Evolutionary conservation across 92 coral and sea anemone species (phyloP).

Genomic region (Actinernus sp.): DNA sequence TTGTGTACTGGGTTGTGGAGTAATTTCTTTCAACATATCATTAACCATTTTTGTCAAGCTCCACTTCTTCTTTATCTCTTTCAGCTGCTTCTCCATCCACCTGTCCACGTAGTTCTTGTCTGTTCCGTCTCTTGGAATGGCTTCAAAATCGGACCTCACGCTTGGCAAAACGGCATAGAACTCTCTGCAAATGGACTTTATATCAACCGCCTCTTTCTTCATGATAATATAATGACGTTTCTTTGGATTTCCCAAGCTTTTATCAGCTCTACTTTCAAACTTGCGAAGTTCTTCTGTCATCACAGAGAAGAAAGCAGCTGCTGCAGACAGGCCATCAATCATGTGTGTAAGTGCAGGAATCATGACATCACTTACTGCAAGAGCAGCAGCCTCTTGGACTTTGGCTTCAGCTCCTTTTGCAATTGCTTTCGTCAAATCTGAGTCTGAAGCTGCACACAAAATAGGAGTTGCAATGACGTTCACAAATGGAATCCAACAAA

Average conservation of each 20-base stretch:
- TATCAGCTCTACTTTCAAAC: slow-evolving; percentile 40
- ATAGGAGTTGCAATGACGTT: slow-evolving; percentile 50
- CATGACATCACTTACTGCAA: slow-evolving; percentile 26
- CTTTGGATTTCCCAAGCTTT: slow-evolving; percentile 10
- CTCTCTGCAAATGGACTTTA: slow-evolving; percentile 40
- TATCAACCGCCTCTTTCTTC: slow-evolving; percentile 43
- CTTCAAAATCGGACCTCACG: slow-evolving; percentile 55
- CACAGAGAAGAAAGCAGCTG: slow-evolving; percentile 67
- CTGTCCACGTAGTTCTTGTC: slow-evolving; percentile 68
- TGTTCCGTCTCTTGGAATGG: slow-evolving; percentile 64
- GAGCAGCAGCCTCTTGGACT: slow-evolving; percentile 38
- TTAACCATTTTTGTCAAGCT: neutral
- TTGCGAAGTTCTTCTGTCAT: slow-evolving; percentile 45
- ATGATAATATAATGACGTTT: slow-evolving; percentile 26
- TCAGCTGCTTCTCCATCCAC: slow-evolving; percentile 65
- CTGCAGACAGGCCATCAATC: slow-evolving; percentile 42
- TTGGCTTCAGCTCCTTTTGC: slow-evolving; percentile 38
- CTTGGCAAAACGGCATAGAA: slow-evolving; percentile 57
- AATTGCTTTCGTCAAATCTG: slow-evolving; percentile 52
- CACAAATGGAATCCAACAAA: slow-evolving; percentile 54
- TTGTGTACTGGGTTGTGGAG: too few relatives aligned
- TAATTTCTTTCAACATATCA: too few relatives aligned
- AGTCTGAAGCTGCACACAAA: slow-evolving; percentile 6
- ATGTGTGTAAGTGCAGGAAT: slow-evolving; percentile 56
- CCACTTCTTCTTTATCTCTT: slow-evolving; percentile 7